Conservation (phyloP, 2,113 vertebrate genomes). For the Bos taurus region DNA sequence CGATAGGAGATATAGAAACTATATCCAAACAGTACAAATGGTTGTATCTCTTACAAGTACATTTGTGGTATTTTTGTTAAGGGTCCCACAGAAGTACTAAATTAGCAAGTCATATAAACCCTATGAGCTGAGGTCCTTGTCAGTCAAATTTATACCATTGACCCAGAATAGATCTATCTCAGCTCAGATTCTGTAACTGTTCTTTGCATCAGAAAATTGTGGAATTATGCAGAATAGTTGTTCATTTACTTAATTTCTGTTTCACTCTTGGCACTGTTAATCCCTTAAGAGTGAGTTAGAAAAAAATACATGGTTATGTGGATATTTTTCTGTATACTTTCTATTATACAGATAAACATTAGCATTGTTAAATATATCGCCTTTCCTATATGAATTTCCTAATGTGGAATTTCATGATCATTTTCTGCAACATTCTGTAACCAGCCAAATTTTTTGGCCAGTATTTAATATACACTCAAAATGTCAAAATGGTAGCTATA, state of each 20-base stretch:
- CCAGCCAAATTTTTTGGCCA: not conserved
- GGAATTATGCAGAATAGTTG: not conserved
- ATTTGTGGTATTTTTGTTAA: not conserved
- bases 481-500: not conserved
- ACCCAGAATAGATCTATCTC: not conserved
- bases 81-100: not conserved
- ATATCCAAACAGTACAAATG: not conserved
- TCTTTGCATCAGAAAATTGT: not conserved
- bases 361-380: not conserved
- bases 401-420: not conserved
- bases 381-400: not conserved
- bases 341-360: not conserved
- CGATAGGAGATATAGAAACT: not conserved
- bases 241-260: not conserved
- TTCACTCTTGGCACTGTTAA: not conserved
- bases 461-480: not conserved
- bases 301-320: not conserved
- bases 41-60: not conserved
- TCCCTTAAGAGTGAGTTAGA: not conserved
- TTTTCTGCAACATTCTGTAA: not conserved
- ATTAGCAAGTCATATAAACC: not conserved
- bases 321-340: not conserved
- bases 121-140: not conserved
- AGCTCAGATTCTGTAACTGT: not conserved
- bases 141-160: not conserved